Evolutionary conservation across 2,113 vertebrate genomes (phyloP), one percentile per base, ranked within the genome.

Genomic region (Hystrix brachyura): DNA sequence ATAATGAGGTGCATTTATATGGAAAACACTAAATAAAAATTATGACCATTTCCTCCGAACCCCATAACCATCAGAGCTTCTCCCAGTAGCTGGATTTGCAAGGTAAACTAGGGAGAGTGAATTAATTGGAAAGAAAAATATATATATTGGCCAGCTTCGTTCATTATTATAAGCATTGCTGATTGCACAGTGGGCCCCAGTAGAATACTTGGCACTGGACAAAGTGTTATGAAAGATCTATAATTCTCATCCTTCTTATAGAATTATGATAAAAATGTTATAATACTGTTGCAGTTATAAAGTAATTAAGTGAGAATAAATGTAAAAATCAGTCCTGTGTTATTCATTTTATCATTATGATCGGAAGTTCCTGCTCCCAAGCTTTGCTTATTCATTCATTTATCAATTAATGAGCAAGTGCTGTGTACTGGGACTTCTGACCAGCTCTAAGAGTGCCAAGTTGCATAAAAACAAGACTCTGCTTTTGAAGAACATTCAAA

Each of bases 21-120:
- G 94, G 87, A 96, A 97, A 97, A 97, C 71, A 94, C 94, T 96
- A 98, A 97, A 98, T 97, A 97, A 97, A 98, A 97, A 95, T 97
- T 80, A 97, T 97, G 78, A 89, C 92, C 48, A 79, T 87, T 97
- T 96, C 90, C 86, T 95, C 90, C 96, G 97, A 97, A 96, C 96
- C 96, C 90, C 78, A 80, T 92, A 97, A 95, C 85, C 57, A 96
- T 97, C 92, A 92, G 87, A 97, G 87, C 78, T 94, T 96, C 93
- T 98, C 76, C 76, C 48, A 53, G 89, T 80, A 97, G 55, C 81
- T 96, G 72, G 59, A 43, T 94, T 87, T 97, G 85, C 82, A 95
- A 97, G 85, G 96, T 95, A 97, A 97, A 97, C 96, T 59, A 86
- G 62, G 46, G 69, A 87, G 29, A 96, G 64, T 65, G 80, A 96